These are phyloP conservation scores for Eremobia ochroleuca DNA, from an alignment of 2,888 invertebrate genomes.

Conservation along the genomic window DNA sequence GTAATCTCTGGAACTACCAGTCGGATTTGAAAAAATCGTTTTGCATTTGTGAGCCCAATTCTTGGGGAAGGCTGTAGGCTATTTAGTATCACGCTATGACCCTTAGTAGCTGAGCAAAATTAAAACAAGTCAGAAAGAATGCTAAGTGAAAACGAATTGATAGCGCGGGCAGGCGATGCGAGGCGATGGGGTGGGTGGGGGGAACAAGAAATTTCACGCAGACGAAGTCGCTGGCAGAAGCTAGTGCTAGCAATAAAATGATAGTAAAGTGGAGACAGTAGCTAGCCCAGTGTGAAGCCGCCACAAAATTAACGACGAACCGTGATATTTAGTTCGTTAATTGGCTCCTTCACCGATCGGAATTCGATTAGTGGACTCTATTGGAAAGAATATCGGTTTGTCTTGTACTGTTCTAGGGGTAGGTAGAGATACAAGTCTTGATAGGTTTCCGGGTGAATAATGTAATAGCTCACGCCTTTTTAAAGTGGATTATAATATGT, in stretches of 20 bases:
- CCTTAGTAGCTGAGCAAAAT: too few species aligned
- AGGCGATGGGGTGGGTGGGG: too few species aligned
- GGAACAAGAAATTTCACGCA: too few species aligned
- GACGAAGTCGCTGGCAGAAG: too few species aligned
- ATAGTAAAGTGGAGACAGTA: neutral
- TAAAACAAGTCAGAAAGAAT: too few species aligned
- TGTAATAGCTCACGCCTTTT: neutral
- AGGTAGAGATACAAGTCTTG: neutral
- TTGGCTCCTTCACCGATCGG: constrained; percentile 48
- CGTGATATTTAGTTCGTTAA: constrained; percentile 64
- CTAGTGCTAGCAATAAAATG: neutral
- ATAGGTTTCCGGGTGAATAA: neutral
- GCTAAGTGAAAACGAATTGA: too few species aligned
- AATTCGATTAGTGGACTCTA: constrained; percentile 62
- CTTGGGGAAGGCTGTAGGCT: too few species aligned
- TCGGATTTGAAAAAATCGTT: too few species aligned
- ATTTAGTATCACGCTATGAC: too few species aligned
- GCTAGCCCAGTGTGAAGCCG: constrained; percentile 33
- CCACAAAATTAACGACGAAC: constrained; percentile 45
- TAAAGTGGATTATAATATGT: neutral
- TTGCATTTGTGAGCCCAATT: too few species aligned
- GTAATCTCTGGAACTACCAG: too few species aligned
- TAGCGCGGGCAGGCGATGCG: too few species aligned
- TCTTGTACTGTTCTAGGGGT: neutral
- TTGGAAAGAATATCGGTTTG: constrained; percentile 28